A percentile compares a stretch with the other conserved stretches of the same genome.
Evolutionary conservation across 1,140 invertebrate species (phyloP).

Genomic region (Anadara kagoshimensis): DNA sequence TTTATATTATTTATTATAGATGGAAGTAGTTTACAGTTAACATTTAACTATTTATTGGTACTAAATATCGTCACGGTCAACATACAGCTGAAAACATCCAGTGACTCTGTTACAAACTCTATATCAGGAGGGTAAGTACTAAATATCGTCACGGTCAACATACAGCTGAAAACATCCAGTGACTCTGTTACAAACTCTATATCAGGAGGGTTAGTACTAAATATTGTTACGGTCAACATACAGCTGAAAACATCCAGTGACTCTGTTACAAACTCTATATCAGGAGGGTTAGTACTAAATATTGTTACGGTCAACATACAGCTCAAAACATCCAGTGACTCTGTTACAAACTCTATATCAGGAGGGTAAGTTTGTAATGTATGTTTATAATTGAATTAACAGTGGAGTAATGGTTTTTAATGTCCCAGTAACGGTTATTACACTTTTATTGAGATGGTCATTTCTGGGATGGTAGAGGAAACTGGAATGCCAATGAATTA

Average conservation of each 20-base stretch:
- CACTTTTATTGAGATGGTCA: too few relatives aligned
- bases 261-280: too few relatives aligned
- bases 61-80: constrained; percentile 77
- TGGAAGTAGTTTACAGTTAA: constrained; percentile 72
- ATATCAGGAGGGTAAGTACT: constrained; percentile 70
- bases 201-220: too few relatives aligned
- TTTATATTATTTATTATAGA: constrained; percentile 59
- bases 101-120: constrained; percentile 45
- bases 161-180: constrained; percentile 58
- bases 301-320: constrained; percentile 65
- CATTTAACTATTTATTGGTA: constrained; percentile 75
- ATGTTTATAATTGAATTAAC: too few relatives aligned
- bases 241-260: constrained; percentile 55
- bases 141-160: constrained; percentile 76
- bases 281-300: too few relatives aligned
- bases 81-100: constrained; percentile 59
- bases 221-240: constrained; percentile 76
- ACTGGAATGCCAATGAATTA: too few relatives aligned
- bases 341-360: too few relatives aligned
- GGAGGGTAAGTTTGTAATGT: too few relatives aligned
- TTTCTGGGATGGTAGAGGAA: too few relatives aligned
- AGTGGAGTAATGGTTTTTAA: too few relatives aligned
- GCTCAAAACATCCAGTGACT: constrained; percentile 48
- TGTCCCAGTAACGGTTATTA: too few relatives aligned
- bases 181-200: too few relatives aligned